Conservation (phyloP, 2,888 invertebrate genomes). For the Leptopterna dolabrata region DNA sequence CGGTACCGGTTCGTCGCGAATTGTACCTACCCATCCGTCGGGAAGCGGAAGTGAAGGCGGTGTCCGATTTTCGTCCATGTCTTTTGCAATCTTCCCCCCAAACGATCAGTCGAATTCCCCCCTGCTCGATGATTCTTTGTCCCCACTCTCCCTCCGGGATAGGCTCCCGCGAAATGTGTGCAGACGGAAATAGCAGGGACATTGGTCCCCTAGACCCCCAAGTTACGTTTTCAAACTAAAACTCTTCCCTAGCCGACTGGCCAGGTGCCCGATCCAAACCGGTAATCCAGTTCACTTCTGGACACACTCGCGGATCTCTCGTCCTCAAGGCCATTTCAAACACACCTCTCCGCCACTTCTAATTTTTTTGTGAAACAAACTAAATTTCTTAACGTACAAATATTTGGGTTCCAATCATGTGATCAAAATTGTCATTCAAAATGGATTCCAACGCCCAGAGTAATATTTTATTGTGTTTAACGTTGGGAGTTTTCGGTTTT, state of each 20-base stretch:
- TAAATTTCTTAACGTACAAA: background rate
- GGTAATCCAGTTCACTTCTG: constrained; percentile 40
- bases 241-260: constrained; percentile 41
- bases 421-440: background rate
- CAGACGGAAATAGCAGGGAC: constrained; percentile 45
- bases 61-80: background rate
- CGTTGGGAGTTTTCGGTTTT: constrained; percentile 24
- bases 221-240: constrained; percentile 32
- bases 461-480: constrained; percentile 18
- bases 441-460: constrained; percentile 25
- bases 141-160: background rate
- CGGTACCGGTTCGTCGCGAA: too few species aligned
- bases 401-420: background rate
- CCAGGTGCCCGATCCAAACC: constrained; percentile 39
- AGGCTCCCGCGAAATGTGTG: constrained; percentile 15
- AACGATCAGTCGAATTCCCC: background rate
- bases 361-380: background rate
- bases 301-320: constrained; percentile 13
- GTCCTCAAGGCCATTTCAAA: constrained; percentile 19
- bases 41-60: background rate
- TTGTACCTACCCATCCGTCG: background rate
- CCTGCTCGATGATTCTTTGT: background rate
- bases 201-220: constrained; percentile 37
- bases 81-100: background rate
- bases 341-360: background rate